Evolutionary conservation across 2,888 invertebrate genomes (phyloP).

Genomic region (Strigamia maritima): DNA sequence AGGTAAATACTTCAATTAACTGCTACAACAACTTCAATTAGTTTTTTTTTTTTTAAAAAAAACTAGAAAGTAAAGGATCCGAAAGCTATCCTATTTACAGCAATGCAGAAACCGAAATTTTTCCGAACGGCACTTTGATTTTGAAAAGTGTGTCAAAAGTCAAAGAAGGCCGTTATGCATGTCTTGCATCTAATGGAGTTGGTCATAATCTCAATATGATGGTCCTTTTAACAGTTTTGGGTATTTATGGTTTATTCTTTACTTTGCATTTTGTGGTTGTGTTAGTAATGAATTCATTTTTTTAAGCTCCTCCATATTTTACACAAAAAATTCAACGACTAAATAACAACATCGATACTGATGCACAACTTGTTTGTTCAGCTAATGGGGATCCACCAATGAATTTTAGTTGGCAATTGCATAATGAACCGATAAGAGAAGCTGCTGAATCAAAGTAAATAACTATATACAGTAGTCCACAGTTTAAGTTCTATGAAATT

Average conservation of each 20-base stretch:
- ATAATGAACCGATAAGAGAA: background rate
- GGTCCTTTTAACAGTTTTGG: background rate
- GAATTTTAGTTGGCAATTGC: background rate
- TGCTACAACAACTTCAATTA: background rate
- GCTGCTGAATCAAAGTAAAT: background rate
- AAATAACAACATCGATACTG: background rate
- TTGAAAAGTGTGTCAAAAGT: too few relatives aligned
- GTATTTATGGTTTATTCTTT: background rate
- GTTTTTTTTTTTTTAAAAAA: background rate
- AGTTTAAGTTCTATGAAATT: background rate
- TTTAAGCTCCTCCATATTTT: background rate
- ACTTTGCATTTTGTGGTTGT: background rate
- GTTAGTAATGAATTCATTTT: background rate
- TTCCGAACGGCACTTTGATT: too few relatives aligned
- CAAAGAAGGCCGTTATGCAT: constrained; percentile 9
- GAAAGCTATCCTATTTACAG: too few relatives aligned
- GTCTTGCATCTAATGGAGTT: constrained; percentile 34
- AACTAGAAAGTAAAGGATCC: background rate
- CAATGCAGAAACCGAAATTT: too few relatives aligned
- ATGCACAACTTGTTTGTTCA: too few relatives aligned
- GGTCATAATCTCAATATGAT: constrained; percentile 1
- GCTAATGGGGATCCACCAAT: background rate
- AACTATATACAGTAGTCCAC: background rate
- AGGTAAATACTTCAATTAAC: constrained; percentile 12
- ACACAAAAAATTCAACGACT: background rate